Evolutionary conservation across 2,888 invertebrate genomes (phyloP), one percentile per base, ranked within the genome.

Genomic region (Trachelus tabidus): DNA sequence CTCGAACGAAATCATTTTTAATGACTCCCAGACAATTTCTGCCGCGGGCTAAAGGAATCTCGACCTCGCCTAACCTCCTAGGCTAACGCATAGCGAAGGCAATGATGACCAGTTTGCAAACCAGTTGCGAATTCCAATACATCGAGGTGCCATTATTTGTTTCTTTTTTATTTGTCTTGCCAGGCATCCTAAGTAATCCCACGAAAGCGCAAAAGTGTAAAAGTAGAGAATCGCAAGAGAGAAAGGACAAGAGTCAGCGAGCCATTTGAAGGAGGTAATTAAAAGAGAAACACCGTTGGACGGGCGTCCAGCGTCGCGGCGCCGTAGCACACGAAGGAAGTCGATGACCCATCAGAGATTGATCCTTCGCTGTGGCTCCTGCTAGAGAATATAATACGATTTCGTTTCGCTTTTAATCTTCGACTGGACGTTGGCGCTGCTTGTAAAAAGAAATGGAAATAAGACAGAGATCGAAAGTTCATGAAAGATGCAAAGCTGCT

Each of bases 341-440:
- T 85, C 85, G 85, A 85, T 86, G 85, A 85, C 85, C 85, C 83
- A 81, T 80, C 85, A 12, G 71, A 76, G 34, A 73, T 30, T 71
- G 75, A 71, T 56, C 69, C 76, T 75, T 68, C 75, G 75, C 73
- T 12, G 0, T 34, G 73, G 4, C 34, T 30, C 34, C 12, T 34
- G 12, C 15, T n/a, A 9, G 34, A 34, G n/a, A 69, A 1, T 4
- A 30, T 4, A 30, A 30, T 11, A 3, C 69, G 11, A 69, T 30
- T 11, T 40, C 15, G 4, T 15, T 40, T 40, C 4, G 40, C 15
- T 40, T 40, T 15, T 15, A 40, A 40, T 40, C 1, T 15, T 4
- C 4, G 15, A 0, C 15, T 15, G 40, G 40, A 15, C 15, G 4
- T 4, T 40, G 40, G 15, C 15, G 15, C 40, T 40, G 15, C 6